These are phyloP conservation scores for Caenorhabditis latens DNA, from an alignment of 1,140 invertebrate genomes.

Conservation along the genomic window DNA sequence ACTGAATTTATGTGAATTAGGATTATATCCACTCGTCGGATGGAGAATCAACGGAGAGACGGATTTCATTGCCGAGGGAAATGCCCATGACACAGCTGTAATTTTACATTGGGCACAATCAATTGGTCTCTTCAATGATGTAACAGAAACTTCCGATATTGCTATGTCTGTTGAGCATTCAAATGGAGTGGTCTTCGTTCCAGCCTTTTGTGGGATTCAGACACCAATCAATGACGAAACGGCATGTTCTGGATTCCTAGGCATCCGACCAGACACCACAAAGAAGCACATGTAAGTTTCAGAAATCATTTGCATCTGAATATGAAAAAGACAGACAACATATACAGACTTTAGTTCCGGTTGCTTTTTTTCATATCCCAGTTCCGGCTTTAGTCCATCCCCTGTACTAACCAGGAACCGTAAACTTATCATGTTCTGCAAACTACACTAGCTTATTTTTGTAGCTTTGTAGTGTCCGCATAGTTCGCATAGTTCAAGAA, in stretches of 20 bases:
- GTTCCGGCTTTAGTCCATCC: no score
- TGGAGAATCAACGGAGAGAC: constrained; percentile 82
- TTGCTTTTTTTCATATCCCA: no score
- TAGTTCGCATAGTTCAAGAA: neutral
- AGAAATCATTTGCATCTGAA: neutral
- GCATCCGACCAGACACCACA: constrained; percentile 85
- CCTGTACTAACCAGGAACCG: no score
- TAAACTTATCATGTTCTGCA: no score
- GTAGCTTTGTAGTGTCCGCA: neutral
- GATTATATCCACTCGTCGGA: constrained; percentile 90
- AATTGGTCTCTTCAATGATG: constrained; percentile 81
- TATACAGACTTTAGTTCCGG: no score
- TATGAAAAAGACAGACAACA: neutral
- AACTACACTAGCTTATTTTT: neutral
- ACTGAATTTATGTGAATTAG: constrained; percentile 77
- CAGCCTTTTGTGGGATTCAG: constrained; percentile 90
- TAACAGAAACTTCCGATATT: constrained; percentile 83
- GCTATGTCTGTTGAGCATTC: constrained; percentile 84
- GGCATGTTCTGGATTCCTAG: constrained; percentile 87
- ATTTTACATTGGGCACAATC: constrained; percentile 87
- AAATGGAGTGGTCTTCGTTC: constrained; percentile 89
- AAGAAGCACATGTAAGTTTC: constrained; percentile 83
- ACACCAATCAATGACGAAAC: constrained; percentile 88
- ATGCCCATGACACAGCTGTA: constrained; percentile 88
- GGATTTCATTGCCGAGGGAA: constrained; percentile 87